phyloP scores from a whole-genome alignment of 2,888 invertebrate species.

The Hypselothyrea guttata region DNA sequence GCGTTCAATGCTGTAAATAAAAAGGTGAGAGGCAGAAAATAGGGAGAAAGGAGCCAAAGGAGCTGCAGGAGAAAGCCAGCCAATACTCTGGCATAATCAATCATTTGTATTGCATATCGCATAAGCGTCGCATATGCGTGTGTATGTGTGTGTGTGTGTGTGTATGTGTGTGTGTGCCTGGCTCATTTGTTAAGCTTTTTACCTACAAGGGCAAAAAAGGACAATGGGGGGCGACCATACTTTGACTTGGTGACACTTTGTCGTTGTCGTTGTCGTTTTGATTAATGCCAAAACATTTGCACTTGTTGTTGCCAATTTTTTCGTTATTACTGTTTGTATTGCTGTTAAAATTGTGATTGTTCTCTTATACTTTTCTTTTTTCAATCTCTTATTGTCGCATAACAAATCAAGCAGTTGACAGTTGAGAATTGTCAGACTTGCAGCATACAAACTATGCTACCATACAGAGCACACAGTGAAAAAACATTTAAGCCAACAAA shows the following conservation, averaged over 20 bases:
- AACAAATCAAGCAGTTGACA: constrained; percentile 59
- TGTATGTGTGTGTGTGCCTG: constrained; percentile 3
- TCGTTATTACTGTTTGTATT: constrained; percentile 4
- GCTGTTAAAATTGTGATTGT: not conserved
- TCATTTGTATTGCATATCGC: constrained; percentile 37
- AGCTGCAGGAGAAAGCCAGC: not conserved
- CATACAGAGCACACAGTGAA: too few species aligned
- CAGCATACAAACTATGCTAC: not conserved
- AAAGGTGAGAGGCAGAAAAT: constrained; percentile 15
- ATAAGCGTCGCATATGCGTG: constrained; percentile 4
- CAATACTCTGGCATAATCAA: constrained; percentile 46
- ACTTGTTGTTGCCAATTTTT: constrained; percentile 28
- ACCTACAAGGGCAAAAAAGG: constrained; percentile 10
- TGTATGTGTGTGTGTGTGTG: constrained; percentile 9
- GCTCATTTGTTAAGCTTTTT: constrained; percentile 46
- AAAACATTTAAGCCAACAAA: not conserved
- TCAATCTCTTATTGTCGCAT: constrained; percentile 20
- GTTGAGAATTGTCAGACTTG: constrained; percentile 27
- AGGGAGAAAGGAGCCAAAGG: too few species aligned
- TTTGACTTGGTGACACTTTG: constrained; percentile 40
- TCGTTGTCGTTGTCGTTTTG: constrained; percentile 30
- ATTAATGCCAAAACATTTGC: constrained; percentile 60
- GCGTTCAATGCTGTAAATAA: constrained; percentile 36
- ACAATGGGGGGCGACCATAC: constrained; percentile 8
- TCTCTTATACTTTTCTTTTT: constrained; percentile 5